These are phyloP conservation scores for Microplitis mediator DNA, from an alignment of 1,140 invertebrate genomes.

Conservation along the genomic window DNA sequence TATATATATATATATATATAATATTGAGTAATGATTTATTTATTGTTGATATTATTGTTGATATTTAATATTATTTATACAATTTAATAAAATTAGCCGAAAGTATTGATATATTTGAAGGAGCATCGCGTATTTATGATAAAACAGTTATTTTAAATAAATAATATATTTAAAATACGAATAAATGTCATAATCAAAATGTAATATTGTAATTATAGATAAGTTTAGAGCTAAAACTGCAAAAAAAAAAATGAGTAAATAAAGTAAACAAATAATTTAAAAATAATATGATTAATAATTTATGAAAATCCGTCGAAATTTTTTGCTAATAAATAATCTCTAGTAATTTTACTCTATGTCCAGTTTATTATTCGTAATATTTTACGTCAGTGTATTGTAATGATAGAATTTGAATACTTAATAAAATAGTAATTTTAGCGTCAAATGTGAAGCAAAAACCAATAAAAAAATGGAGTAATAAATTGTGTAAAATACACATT, in stretches of 20 bases:
- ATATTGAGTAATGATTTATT: too few relatives aligned
- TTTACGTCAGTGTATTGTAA: not conserved
- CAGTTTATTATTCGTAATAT: not conserved
- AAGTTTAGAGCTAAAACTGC: not conserved
- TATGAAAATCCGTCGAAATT: conserved; percentile 15
- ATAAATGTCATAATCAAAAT: conserved; percentile 18
- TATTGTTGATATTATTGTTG: too few relatives aligned
- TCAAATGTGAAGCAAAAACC: not conserved
- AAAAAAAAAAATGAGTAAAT: too few relatives aligned
- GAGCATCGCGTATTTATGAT: too few relatives aligned
- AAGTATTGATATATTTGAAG: too few relatives aligned
- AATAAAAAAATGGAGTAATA: conserved; percentile 19
- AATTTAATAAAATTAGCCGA: too few relatives aligned
- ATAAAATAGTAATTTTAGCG: too few relatives aligned
- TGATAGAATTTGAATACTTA: too few relatives aligned
- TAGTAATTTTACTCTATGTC: not conserved
- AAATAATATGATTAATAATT: not conserved
- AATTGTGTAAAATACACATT: conserved; percentile 8
- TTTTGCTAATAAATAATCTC: not conserved
- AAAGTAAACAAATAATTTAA: too few relatives aligned
- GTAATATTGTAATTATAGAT: not conserved
- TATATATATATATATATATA: too few relatives aligned
- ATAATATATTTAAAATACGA: not conserved
- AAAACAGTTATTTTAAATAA: not conserved
- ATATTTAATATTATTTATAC: too few relatives aligned